Base-by-base conservation (phyloP, 2,797 vertebrate species). In the Artibeus lituratus region DNA sequence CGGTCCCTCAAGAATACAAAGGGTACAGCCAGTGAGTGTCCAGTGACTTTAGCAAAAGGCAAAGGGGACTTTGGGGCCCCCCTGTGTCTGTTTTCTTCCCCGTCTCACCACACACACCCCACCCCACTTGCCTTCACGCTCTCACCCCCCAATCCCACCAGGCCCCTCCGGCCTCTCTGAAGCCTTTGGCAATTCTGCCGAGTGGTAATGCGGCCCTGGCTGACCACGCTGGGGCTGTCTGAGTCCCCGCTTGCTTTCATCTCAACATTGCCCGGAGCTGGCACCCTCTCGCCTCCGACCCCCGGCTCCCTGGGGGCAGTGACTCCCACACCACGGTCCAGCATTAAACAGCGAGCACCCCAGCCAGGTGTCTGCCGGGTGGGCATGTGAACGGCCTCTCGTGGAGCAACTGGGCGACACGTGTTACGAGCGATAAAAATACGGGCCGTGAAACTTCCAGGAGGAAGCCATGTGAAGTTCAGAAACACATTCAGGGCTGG, bases 271-370 rank as follows among this genome's bases (percentile, higher is more conserved):
- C 22, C 49, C 39, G 10, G 22, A 44, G 51, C 14, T 70, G 37
- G 16, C 4, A 3, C 9, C 3, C 3, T 57, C 51, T 15, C 4
- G 49, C 21, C 62, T 77, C 91, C 15, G 59, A 22, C 69, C 74
- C 44, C 78, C 65, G 32, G 62, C 47, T 84, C 18, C 0, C 29
- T 4, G 16, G 21, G 15, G 32, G 12, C 53, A 59, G 69, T 0
- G 37, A 53, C 37, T 47, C 72, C n/a, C 8, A n/a, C 2, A 19
- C 76, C 81, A 76, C 83, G 35, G 65, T 49, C 15, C 42, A 77
- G 90, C 91, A 96, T 90, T 90, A 95, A 96, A 96, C 96, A 93
- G 47, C 72, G 87, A 95, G 87, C 93, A 73, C 94, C 94, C 94
- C 67, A 47, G 44, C 65, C 83, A n/a, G n/a, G 35, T 29, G 57